A percentile compares a stretch with the other conserved stretches of the same genome.
Conservation (phyloP, 2,797 vertebrate genomes). For the Loris lydekkerianus region DNA sequence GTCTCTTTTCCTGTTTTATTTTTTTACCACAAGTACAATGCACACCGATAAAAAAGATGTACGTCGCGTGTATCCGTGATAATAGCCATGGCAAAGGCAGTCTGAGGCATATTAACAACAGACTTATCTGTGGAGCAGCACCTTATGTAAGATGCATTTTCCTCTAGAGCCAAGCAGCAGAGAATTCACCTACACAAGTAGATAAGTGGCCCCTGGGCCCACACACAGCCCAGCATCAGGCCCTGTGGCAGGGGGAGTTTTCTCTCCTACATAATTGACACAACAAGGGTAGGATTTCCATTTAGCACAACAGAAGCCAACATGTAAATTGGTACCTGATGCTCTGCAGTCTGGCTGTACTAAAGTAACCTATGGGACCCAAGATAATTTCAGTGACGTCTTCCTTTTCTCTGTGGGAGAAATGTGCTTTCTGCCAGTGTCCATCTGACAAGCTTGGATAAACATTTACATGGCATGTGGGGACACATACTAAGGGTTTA, state of each 20-base stretch:
- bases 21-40: conserved; percentile 72
- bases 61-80: conserved; percentile 58
- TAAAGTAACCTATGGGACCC: conserved; percentile 57
- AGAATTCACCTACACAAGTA: conserved; percentile 63
- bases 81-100: conserved; percentile 74
- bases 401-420: conserved; percentile 56
- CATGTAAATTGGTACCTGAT: conserved; percentile 63
- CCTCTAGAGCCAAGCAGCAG: conserved; percentile 73
- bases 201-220: conserved; percentile 70
- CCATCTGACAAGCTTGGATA: conserved; percentile 18
- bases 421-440: neutral
- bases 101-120: conserved; percentile 75
- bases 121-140: conserved; percentile 77
- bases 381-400: conserved; percentile 64
- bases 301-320: conserved; percentile 59
- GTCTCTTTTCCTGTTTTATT: conserved; percentile 54
- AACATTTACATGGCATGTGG: neutral
- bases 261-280: conserved; percentile 44
- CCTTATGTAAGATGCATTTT: conserved; percentile 84
- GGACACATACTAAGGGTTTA: neutral
- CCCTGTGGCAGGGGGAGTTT: neutral
- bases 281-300: conserved; percentile 57
- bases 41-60: conserved; percentile 77
- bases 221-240: neutral
- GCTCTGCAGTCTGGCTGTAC: neutral